phyloP scores from a whole-genome alignment of 2,797 vertebrate genomes.

The Typhlichthys subterraneus region DNA sequence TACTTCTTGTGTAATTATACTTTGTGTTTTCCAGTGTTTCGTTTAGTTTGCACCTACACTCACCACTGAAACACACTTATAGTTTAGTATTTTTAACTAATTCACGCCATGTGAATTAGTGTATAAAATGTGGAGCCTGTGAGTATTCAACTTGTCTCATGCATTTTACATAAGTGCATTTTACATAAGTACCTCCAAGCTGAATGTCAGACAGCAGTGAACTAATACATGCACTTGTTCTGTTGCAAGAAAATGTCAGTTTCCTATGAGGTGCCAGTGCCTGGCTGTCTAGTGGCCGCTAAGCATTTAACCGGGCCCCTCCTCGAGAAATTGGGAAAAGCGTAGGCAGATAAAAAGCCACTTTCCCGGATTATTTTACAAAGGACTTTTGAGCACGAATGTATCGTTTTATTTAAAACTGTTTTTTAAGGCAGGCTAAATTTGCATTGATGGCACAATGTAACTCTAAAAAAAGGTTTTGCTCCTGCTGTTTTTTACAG shows the following conservation, averaged over 20 bases:
- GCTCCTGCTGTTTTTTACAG: neutral
- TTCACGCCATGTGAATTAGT: neutral
- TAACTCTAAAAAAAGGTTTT: neutral
- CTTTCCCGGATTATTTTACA: neutral
- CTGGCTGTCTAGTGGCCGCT: neutral
- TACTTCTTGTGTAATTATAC: too few species aligned
- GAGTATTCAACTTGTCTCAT: constrained; percentile 4
- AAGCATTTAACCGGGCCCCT: neutral
- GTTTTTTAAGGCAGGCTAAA: neutral
- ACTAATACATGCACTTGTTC: constrained; percentile 16
- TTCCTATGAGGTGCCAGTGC: constrained; percentile 4
- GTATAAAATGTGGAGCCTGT: neutral
- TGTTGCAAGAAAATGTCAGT: constrained; percentile 20
- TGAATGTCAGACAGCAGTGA: constrained; percentile 28
- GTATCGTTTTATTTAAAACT: neutral
- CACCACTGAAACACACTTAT: neutral
- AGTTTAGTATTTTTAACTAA: neutral
- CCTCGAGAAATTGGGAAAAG: neutral
- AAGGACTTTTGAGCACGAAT: neutral
- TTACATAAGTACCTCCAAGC: constrained; percentile 7
- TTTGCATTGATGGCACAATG: neutral
- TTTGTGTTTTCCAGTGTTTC: too few species aligned
- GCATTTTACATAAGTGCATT: constrained; percentile 15
- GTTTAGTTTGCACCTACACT: neutral
- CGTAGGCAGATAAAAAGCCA: constrained; percentile 1